Conservation (phyloP, 2,113 vertebrate species). For the Lepisosteus osseus region DNA sequence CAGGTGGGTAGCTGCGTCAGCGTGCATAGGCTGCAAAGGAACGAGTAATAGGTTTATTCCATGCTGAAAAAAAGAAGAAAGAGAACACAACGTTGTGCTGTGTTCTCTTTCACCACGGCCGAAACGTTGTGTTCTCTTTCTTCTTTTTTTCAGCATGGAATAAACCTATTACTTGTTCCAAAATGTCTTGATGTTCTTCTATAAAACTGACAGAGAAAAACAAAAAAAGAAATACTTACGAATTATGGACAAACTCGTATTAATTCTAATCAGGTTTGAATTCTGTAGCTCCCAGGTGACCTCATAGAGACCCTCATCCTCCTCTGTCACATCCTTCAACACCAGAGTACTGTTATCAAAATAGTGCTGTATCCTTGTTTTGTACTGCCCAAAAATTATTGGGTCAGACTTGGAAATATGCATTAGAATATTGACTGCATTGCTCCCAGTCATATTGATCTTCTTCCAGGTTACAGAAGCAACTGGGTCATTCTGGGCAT, state of each 20-base stretch:
- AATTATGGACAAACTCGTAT: constrained; percentile 24
- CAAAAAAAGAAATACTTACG: constrained; percentile 30
- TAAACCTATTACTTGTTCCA: too few relatives aligned
- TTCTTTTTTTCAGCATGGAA: too few relatives aligned
- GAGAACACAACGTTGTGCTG: not conserved
- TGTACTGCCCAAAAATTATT: not conserved
- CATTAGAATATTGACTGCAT: not conserved
- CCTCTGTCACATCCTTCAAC: constrained; percentile 19
- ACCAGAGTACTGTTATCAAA: constrained; percentile 30
- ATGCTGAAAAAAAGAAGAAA: not conserved
- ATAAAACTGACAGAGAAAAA: not conserved
- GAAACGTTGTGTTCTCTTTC: too few relatives aligned
- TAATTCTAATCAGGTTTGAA: fast-evolving
- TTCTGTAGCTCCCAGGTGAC: not conserved
- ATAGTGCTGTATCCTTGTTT: constrained; percentile 4
- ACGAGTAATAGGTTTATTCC: too few relatives aligned
- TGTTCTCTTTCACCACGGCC: not conserved
- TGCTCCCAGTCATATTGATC: not conserved
- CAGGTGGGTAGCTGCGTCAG: too few relatives aligned
- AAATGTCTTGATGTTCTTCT: not conserved
- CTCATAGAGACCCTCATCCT: constrained; percentile 35
- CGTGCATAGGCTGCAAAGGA: too few relatives aligned
- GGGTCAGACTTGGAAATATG: fast-evolving
- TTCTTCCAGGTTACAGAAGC: constrained; percentile 21
- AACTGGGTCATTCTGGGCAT: not conserved